Evolutionary conservation across 2,888 invertebrate species (phyloP), one percentile per base, ranked within the genome.

Genomic region (Eristalis tenax): DNA sequence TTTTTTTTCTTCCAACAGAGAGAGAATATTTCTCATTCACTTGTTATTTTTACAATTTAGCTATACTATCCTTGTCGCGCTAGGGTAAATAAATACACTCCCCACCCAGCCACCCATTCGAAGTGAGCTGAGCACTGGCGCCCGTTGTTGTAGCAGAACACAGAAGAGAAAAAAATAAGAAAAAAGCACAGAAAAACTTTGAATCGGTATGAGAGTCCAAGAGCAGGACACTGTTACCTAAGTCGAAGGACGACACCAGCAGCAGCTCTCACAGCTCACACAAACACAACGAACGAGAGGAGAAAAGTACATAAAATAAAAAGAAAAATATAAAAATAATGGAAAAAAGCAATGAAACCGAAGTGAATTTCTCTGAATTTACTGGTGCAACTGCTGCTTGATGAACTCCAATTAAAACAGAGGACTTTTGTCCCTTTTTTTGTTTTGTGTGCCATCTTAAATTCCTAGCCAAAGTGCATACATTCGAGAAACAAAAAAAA

Each of bases 401-500:
- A 71, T 63, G 75, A 81, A 63, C n/a, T 81, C 75, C 73, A 80
- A 73, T 80, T 80, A 66, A 80, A 66, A 40, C 61, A 22, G 73
- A 73, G 61, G 66, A 57, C 18, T 8, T 32, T 32, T 43, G 22
- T 71, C 0, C 35, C 22, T 22, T 11, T 6, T 35, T 63, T 63
- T 4, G 32, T 64, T 11, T 23, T 57, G 10, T 23, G 4, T 15
- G 59, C 26, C 23, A 50, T 50, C 18, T 50, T 50, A 22, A 8
- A 50, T 18, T 50, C 10, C 50, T 18, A 50, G 50, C 18, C 18
- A 18, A 50, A 50, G 50, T 18, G 50, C 18, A 18, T 18, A n/a
- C 50, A 18, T 50, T 6, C 6, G 18, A 38, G 13, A 10, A 8
- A 43, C 2, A n/a, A 8, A 18, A 18, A n/a, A 50, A 6, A n/a